Evolutionary conservation across 2,888 invertebrate genomes (phyloP).

Genomic region (Cheilosia grossa): DNA sequence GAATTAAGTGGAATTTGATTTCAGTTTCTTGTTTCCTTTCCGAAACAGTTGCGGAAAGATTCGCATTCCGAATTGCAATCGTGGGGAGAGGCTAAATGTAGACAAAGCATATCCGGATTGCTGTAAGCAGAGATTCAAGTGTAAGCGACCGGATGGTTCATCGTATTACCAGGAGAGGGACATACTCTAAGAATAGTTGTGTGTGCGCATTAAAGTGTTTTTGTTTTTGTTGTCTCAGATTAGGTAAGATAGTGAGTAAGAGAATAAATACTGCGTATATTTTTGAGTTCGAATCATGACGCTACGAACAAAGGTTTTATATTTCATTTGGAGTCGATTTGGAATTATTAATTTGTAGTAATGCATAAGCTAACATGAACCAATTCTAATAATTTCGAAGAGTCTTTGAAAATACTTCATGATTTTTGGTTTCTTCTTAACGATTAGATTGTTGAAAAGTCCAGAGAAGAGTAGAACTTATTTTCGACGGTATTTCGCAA

Average conservation of each 20-base stretch:
- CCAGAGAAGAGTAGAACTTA: no score
- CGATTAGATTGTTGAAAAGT: no score
- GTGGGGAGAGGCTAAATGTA: slow-evolving; percentile 79
- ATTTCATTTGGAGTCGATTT: no score
- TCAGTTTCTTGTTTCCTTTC: slow-evolving; percentile 12
- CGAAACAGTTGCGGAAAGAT: slow-evolving; percentile 79
- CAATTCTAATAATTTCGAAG: no score
- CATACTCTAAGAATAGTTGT: slow-evolving; percentile 21
- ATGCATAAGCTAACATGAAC: no score
- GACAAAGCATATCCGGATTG: slow-evolving; percentile 80
- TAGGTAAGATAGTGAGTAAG: slow-evolving; percentile 17
- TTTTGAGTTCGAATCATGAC: neutral
- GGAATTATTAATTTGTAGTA: no score
- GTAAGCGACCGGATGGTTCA: slow-evolving; percentile 78
- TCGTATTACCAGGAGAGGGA: slow-evolving; percentile 79
- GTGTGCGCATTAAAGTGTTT: slow-evolving; percentile 1
- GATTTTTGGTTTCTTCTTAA: no score
- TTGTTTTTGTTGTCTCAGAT: slow-evolving; percentile 1
- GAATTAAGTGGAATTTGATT: slow-evolving; percentile 17
- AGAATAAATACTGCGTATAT: slow-evolving; percentile 17
- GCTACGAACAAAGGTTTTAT: slow-evolving; percentile 30
- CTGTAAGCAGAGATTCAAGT: slow-evolving; percentile 80
- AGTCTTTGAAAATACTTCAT: no score
- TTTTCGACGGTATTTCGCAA: no score
- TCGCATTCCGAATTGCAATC: slow-evolving; percentile 79